Evolutionary conservation across 2,888 invertebrate genomes (phyloP).

Genomic region (Scelioninae gen. 1): DNA sequence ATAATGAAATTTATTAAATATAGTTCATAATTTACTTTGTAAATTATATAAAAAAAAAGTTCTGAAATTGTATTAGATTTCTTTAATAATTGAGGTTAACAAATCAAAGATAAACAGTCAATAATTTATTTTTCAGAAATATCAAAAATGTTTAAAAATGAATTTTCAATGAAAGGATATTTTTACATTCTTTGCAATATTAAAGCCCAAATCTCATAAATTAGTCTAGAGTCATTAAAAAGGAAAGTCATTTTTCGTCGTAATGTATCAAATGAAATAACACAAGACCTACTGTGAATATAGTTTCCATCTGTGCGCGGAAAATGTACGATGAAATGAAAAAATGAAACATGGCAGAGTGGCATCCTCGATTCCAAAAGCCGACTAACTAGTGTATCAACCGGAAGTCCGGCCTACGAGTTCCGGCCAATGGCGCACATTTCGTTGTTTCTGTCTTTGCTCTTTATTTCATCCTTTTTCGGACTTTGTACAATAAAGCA

Average conservation of each 20-base stretch:
- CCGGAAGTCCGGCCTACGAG: constrained; percentile 84
- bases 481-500: neutral
- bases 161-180: too few relatives aligned
- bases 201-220: neutral
- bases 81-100: too few relatives aligned
- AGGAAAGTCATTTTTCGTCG: constrained; percentile 9
- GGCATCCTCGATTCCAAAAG: constrained; percentile 62
- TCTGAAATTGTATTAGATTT: too few relatives aligned
- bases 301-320: constrained; percentile 39
- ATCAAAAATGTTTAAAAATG: too few relatives aligned
- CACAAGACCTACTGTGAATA: neutral
- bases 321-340: constrained; percentile 49
- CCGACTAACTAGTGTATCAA: constrained; percentile 80
- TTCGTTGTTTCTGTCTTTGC: constrained; percentile 67
- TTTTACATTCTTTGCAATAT: too few relatives aligned
- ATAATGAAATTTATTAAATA: too few relatives aligned
- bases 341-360: constrained; percentile 51
- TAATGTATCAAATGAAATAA: constrained; percentile 25
- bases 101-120: too few relatives aligned
- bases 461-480: constrained; percentile 43
- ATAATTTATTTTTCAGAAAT: too few relatives aligned
- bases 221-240: neutral
- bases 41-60: too few relatives aligned
- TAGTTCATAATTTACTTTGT: too few relatives aligned
- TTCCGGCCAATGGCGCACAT: constrained; percentile 79